Base-by-base conservation (phyloP, 2,113 vertebrate genomes). In the Malurus melanocephalus region DNA sequence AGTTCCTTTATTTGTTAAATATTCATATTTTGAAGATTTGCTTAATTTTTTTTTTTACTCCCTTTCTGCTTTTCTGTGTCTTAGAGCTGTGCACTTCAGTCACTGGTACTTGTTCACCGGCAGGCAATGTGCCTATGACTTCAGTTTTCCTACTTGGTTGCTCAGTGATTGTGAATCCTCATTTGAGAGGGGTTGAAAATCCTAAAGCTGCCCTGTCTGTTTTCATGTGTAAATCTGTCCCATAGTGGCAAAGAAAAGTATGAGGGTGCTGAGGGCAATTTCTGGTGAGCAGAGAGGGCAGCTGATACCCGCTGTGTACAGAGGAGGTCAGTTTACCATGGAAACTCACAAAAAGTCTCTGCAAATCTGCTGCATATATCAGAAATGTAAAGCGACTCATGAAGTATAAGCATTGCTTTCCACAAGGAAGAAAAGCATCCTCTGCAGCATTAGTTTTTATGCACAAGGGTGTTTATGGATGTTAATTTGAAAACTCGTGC, bases 401-500 rank as follows among this genome's bases (percentile, higher is more conserved):
- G 21, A 80, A 26, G 28, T 76, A 11, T 16, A 72, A 84, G 27
- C 28, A 71, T 52, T 73, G 11, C 51, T 87, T 82, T 92, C 32
- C 42, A 35, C 8, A 21, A 64, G 42, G 28, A 24, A 72, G 19
- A 66, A 65, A 30, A 30, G 40, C 52, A 49, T 46, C 13, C 38
- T 76, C 35, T 88, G 11, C 5, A 61, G 43, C 24, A 82, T 75
- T n/a, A 43, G 30, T 56, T 95, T 88, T 72, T 72, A 72, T 80
- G 40, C 59, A 53, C 4, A 3, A 27, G 23, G 21, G 64, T 57
- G 61, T 92, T 94, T 90, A 90, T 92, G 75, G 67, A 80, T 80
- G 40, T 88, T 94, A 94, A 85, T 87, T 78, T 79, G 67, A 90
- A 80, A 85, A 76, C 48, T 89, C 1, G 0, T 85, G 28, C 9